A percentile compares a stretch with the other conserved stretches of the same genome.
Evolutionary conservation across 2,797 vertebrate species (phyloP).

Genomic region (Semotilus atromaculatus): DNA sequence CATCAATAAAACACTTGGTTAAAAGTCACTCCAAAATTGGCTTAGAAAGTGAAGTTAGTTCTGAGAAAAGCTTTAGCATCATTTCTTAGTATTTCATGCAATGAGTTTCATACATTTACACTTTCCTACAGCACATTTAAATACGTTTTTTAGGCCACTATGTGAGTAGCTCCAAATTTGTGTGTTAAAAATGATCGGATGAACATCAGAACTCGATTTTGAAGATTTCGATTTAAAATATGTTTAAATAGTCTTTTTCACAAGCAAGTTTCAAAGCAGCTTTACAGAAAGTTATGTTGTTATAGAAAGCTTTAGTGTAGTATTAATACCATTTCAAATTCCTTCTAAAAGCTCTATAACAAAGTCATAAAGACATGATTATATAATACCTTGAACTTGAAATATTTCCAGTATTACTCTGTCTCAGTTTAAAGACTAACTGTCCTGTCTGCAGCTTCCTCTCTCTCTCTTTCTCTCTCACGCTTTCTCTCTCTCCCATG

Average conservation of each 20-base stretch:
- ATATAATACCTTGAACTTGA: background rate
- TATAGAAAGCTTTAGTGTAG: background rate
- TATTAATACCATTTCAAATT: background rate
- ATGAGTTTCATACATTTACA: background rate
- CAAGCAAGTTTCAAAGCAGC: background rate
- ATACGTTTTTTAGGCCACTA: background rate
- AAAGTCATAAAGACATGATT: background rate
- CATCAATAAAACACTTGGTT: background rate
- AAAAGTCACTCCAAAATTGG: background rate
- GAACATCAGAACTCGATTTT: background rate
- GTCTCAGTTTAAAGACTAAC: background rate
- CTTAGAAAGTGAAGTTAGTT: background rate
- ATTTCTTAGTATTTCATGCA: background rate
- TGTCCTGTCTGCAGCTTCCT: background rate
- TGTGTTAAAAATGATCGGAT: background rate
- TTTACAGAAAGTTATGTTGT: background rate
- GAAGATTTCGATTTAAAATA: background rate
- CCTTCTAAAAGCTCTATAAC: background rate
- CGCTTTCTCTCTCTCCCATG: background rate
- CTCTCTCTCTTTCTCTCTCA: no score
- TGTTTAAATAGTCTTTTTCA: no score
- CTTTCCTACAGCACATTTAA: background rate
- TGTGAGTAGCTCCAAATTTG: background rate
- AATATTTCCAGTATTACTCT: background rate
- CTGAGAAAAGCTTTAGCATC: background rate